Evolutionary conservation across 2,888 invertebrate species (phyloP).

Genomic region (Coenonympha arcania): DNA sequence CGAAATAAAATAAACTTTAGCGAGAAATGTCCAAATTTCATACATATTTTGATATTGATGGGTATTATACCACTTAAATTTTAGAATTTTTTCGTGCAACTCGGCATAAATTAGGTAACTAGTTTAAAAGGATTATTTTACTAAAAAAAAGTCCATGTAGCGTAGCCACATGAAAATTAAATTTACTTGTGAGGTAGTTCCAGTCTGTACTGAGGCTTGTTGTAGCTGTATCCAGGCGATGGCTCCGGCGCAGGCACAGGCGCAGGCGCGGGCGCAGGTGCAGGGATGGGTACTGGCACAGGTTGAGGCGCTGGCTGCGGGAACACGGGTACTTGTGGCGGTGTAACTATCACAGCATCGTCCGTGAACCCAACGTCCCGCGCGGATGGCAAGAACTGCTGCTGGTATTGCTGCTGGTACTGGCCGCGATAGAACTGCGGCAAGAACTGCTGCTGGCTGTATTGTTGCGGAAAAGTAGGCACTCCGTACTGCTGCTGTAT

Average conservation of each 20-base stretch:
- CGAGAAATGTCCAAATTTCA: too few species aligned
- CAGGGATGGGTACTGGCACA: slow-evolving; percentile 20
- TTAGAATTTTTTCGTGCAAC: too few species aligned
- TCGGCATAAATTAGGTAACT: too few species aligned
- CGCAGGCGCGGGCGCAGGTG: slow-evolving; percentile 34
- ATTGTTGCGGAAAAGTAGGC: slow-evolving; percentile 32
- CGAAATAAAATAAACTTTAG: too few species aligned
- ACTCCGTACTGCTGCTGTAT: slow-evolving; percentile 42
- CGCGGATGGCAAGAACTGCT: slow-evolving; percentile 33
- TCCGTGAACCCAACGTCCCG: slow-evolving; percentile 64
- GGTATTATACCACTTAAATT: too few species aligned
- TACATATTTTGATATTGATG: too few species aligned
- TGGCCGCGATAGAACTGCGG: slow-evolving; percentile 27
- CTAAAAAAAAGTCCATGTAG: too few species aligned
- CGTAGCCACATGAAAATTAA: background rate
- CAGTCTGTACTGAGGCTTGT: slow-evolving; percentile 59
- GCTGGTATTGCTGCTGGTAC: too few species aligned
- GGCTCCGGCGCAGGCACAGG: slow-evolving; percentile 36
- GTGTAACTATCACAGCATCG: slow-evolving; percentile 65
- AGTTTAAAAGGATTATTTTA: too few species aligned
- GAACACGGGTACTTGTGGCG: slow-evolving; percentile 53
- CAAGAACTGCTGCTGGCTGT: slow-evolving; percentile 30
- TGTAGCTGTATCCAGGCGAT: slow-evolving; percentile 52
- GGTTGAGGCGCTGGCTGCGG: slow-evolving; percentile 32
- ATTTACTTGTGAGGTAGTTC: slow-evolving; percentile 58